A percentile compares a stretch with the other conserved stretches of the same genome.
Evolutionary conservation across 2,888 invertebrate genomes (phyloP).

Genomic region (Leucania comma): DNA sequence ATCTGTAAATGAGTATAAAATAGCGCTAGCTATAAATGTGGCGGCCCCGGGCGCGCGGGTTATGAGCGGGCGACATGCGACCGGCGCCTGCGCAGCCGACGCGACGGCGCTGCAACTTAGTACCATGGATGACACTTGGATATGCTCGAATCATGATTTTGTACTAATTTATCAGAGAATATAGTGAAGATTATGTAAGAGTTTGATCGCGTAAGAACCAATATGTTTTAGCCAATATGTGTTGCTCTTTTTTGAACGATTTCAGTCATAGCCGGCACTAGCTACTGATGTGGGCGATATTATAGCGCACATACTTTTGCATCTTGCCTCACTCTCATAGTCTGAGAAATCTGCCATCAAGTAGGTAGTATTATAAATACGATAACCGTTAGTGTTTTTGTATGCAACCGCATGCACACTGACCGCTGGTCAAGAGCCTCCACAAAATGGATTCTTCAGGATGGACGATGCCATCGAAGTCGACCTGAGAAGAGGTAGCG

Average conservation of each 20-base stretch:
- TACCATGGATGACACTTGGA: not conserved
- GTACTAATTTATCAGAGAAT: not conserved
- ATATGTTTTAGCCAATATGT: too few species aligned
- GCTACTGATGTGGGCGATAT: not conserved
- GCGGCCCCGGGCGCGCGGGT: constrained; percentile 58
- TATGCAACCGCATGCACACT: too few species aligned
- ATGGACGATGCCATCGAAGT: too few species aligned
- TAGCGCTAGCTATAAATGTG: constrained; percentile 38
- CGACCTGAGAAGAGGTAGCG: too few species aligned
- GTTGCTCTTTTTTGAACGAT: not conserved
- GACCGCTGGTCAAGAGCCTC: too few species aligned
- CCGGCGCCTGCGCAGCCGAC: constrained; percentile 59
- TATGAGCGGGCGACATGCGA: constrained; percentile 68
- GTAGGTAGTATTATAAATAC: not conserved
- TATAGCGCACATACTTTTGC: not conserved
- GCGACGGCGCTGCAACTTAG: constrained; percentile 10
- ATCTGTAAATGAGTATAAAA: constrained; percentile 52
- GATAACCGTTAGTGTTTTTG: not conserved
- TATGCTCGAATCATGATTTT: not conserved
- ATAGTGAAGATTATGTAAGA: not conserved
- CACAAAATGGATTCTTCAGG: too few species aligned
- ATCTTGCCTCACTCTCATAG: too few species aligned
- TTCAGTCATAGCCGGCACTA: not conserved
- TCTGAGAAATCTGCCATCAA: not conserved
- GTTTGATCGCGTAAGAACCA: too few species aligned